Evolutionary conservation across 2,888 invertebrate species (phyloP), one percentile per base, ranked within the genome.

Genomic region (Steinernema hermaphroditum): DNA sequence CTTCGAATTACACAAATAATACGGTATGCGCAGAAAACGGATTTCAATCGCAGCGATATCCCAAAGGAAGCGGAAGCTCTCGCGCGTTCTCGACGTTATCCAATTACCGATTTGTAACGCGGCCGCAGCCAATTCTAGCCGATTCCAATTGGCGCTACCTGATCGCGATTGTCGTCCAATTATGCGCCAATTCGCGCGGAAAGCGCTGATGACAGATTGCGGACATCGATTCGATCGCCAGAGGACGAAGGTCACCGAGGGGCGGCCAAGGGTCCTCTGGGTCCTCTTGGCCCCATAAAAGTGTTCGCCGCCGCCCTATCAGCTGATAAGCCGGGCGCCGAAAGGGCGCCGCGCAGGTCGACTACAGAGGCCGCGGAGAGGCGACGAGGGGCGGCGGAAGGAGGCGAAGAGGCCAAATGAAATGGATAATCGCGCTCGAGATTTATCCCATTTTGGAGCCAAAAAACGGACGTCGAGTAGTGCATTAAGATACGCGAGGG

Each of bases 131-230:
- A 37, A 37, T 37, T 37, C 6, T 12, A 37, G 37, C 37, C 37
- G 12, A 12, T n/a, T n/a, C n/a, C n/a, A n/a, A n/a, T n/a, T n/a
- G n/a, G n/a, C n/a, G n/a, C 6, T 54, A 54, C 54, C 54, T 54
- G 54, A 22, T 54, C 54, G 54, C 24, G 2, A 54, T 54, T 16
- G 24, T 54, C 27, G 54, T 54, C 54, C 54, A 22, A 54, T 54
- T 54, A 54, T 22, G 54, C 54, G 54, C 22, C 54, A 27, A 54
- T 54, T 54, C 27, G 54, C 22, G 54, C 54, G 54, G 54, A 54
- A 54, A 54, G n/a, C 54, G 54, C 24, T 54, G 54, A 54, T 54
- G 54, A 54, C 54, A 54, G 54, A 54, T 54, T 27, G 54, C 54
- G 54, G 22, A 54, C 54, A 27, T 22, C 54, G 46, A 54, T 12